Evolutionary conservation across 2,797 vertebrate genomes (phyloP).

Genomic region (Argya squamiceps): DNA sequence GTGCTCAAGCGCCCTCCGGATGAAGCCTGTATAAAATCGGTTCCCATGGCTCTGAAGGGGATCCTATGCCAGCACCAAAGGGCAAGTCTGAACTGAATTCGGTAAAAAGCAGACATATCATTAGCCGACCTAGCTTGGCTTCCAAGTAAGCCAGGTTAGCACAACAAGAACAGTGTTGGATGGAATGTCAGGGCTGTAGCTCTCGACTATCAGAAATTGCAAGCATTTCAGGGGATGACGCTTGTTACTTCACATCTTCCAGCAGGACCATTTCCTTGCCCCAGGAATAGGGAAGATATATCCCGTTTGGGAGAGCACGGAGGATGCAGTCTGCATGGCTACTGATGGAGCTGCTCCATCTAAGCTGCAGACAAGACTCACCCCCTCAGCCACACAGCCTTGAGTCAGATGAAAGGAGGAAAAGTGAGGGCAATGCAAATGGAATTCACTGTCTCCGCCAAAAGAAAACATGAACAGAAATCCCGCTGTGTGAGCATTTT

Average conservation of each 20-base stretch:
- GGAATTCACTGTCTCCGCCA: constrained; percentile 7
- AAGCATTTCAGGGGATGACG: neutral
- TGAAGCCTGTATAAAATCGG: neutral
- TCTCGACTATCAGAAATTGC: fast-evolving
- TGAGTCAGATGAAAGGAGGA: neutral
- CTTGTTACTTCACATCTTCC: neutral
- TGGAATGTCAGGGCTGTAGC: neutral
- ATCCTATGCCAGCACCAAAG: neutral
- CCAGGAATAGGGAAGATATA: fast-evolving
- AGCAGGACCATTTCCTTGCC: neutral
- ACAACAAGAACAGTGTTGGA: neutral
- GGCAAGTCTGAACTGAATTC: neutral
- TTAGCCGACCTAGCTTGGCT: neutral
- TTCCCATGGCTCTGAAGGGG: neutral
- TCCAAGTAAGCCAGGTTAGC: neutral
- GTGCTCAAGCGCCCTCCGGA: neutral
- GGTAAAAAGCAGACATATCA: neutral
- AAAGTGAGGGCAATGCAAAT: neutral
- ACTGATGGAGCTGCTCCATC: neutral
- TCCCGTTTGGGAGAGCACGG: fast-evolving
- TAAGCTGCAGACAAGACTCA: neutral
- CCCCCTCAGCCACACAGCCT: neutral
- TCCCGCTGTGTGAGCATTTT: neutral
- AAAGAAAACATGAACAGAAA: neutral
- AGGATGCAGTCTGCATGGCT: neutral